Conservation (phyloP, 2,113 vertebrate genomes). For the Cyprinus carpio region DNA sequence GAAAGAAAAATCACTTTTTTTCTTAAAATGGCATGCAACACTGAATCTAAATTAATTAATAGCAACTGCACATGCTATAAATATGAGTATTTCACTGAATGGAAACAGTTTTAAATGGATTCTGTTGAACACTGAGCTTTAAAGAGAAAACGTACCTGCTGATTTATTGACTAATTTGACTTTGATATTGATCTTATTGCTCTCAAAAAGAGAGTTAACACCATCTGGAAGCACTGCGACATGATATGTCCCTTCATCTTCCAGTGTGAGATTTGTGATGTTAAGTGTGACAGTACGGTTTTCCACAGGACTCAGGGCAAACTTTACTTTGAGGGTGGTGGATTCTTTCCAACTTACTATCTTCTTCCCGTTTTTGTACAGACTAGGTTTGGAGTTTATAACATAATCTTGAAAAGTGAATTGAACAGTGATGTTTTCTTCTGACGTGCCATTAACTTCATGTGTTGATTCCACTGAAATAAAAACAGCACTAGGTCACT, state of each 20-base stretch:
- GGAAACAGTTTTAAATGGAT: too few species aligned
- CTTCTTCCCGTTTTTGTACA: slow-evolving; percentile 29
- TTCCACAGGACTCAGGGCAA: not conserved
- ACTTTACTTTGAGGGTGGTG: not conserved
- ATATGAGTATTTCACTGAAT: not conserved
- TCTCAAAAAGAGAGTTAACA: not conserved
- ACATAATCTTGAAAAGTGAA: slow-evolving; percentile 37
- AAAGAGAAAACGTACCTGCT: slow-evolving; percentile 41
- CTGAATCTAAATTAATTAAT: not conserved
- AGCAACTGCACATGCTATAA: not conserved
- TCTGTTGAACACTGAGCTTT: not conserved
- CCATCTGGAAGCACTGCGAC: not conserved
- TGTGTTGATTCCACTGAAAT: slow-evolving; percentile 18
- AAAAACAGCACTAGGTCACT: not conserved
- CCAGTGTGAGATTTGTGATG: slow-evolving; percentile 20
- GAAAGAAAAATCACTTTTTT: not conserved
- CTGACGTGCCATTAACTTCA: slow-evolving; percentile 14
- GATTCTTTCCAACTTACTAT: not conserved
- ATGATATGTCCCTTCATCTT: slow-evolving; percentile 42
- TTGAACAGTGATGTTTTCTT: not conserved
- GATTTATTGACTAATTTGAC: not conserved
- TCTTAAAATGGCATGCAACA: too few species aligned
- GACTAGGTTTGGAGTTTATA: not conserved
- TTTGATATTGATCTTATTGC: slow-evolving; percentile 19
- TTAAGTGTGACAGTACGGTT: not conserved